Evolutionary conservation across 2,888 invertebrate genomes (phyloP).

Genomic region (Caenorhabditis sp.): DNA sequence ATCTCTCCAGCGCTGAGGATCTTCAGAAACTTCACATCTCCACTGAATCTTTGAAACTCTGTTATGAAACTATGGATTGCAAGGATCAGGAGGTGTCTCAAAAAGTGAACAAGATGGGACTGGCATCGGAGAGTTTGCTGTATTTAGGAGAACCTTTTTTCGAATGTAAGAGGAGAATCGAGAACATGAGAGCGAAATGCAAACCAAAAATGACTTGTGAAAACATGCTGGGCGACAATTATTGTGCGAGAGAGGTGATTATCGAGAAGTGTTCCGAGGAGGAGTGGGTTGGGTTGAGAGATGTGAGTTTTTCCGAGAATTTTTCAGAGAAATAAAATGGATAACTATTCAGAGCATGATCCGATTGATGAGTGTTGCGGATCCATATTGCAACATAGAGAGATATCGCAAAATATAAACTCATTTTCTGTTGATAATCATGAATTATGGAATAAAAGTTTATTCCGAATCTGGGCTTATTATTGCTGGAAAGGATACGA

Average conservation of each 20-base stretch:
- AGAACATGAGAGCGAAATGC: slow-evolving; percentile 4
- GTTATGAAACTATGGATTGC: slow-evolving; percentile 7
- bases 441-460: too few species aligned
- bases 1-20: background rate
- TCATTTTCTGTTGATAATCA: too few species aligned
- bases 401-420: slow-evolving; percentile 8
- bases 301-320: slow-evolving; percentile 19
- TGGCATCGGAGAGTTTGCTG: slow-evolving; percentile 2
- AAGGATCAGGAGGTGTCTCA: background rate
- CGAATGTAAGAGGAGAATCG: slow-evolving; percentile 1
- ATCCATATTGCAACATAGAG: slow-evolving; percentile 4
- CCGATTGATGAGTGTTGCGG: slow-evolving; percentile 10
- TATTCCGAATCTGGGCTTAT: too few species aligned
- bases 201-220: background rate
- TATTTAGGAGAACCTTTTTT: background rate
- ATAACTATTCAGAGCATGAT: slow-evolving; percentile 21
- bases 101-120: background rate
- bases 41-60: background rate
- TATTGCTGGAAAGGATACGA: too few species aligned
- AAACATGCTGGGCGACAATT: slow-evolving; percentile 9
- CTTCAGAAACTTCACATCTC: background rate
- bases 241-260: slow-evolving; percentile 4
- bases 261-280: slow-evolving; percentile 2
- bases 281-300: slow-evolving; percentile 29
- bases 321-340: too few species aligned